These are phyloP conservation scores for Tupiocoris notatus DNA, from an alignment of 2,888 invertebrate species.

Conservation along the genomic window DNA sequence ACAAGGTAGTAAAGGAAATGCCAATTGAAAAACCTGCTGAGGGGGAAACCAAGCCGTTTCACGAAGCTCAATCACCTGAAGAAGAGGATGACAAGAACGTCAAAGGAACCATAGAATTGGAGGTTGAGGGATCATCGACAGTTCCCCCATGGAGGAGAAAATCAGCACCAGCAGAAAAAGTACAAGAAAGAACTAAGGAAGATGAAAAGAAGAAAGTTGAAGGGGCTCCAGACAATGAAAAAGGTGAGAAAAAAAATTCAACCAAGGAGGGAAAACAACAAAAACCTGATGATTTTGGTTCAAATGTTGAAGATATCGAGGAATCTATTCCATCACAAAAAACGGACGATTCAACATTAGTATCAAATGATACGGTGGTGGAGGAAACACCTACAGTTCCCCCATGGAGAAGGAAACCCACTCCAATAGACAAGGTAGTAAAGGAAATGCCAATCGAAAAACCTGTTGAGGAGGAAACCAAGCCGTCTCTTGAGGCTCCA, in stretches of 20 bases:
- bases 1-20: too few relatives aligned
- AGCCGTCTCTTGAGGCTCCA: conserved; percentile 43
- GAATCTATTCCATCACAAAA: not conserved
- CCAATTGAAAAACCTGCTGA: not conserved
- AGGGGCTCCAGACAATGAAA: not conserved
- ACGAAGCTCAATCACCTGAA: not conserved
- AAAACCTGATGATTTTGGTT: not conserved
- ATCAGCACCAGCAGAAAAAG: not conserved
- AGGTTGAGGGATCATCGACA: not conserved
- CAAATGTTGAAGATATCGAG: not conserved
- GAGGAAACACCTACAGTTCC: conserved; percentile 2
- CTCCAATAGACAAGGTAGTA: conserved; percentile 29
- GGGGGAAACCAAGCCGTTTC: too few relatives aligned
- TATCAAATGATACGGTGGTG: not conserved
- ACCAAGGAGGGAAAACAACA: too few relatives aligned
- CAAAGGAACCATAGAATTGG: not conserved
- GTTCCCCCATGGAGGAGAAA: conserved; percentile 14
- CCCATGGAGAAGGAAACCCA: conserved; percentile 9
- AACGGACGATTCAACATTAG: not conserved
- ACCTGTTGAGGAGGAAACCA: conserved; percentile 12
- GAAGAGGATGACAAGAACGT: not conserved
- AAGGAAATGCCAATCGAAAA: conserved; percentile 13
- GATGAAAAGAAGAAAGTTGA: not conserved
- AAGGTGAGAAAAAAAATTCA: too few relatives aligned
- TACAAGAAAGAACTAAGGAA: not conserved